Base-by-base conservation (phyloP, 2,113 vertebrate genomes). In the Phasianus colchicus region DNA sequence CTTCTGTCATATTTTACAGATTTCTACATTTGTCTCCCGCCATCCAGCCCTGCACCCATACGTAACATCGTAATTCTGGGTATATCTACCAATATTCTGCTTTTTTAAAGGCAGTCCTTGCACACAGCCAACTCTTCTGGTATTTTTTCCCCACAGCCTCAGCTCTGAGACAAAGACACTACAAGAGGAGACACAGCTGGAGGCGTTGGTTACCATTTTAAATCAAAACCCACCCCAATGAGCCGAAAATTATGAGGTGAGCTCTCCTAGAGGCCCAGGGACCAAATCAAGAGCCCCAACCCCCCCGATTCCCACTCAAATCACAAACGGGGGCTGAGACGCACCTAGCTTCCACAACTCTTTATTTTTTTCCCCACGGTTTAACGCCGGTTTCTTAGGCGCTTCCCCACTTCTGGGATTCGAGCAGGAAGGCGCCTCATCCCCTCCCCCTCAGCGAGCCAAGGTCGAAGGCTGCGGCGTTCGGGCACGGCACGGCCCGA, bases 1-100 rank as follows among this genome's bases (percentile, higher is more conserved):
- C 70, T 86, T 80, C 70, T 87, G 90, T 91, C 92, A 87, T 89
- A 50, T 89, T 90, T 95, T 86, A 95, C 22, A 48, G 75, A 65
- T 89, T 42, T 29, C 66, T 75, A 47, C 65, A 2, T 90, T 91
- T 71, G 90, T 30, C 79, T 87, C 61, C 0, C 65, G 52, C 43
- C 88, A 74, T n/a, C 45, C 86, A 77, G 55, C 7, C 65, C 57
- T 30, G 82, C 92, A 90, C 57, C 52, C 84, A 80, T 18, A 63
- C 27, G 6, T 15, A 77, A 42, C 77, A 70, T 19, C 54, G 75
- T 21, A 1, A 17, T 25, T 22, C 48, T 18, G 36, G 40, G 52
- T 11, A 30, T 2, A 18, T 2, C 25, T 47, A 40, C 61, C 32
- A 63, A 20, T 18, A 52, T 12, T 67, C 65, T 43, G 36, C 63